Base-by-base conservation (phyloP, 2,888 invertebrate species). In the Notodonta ziczac region DNA sequence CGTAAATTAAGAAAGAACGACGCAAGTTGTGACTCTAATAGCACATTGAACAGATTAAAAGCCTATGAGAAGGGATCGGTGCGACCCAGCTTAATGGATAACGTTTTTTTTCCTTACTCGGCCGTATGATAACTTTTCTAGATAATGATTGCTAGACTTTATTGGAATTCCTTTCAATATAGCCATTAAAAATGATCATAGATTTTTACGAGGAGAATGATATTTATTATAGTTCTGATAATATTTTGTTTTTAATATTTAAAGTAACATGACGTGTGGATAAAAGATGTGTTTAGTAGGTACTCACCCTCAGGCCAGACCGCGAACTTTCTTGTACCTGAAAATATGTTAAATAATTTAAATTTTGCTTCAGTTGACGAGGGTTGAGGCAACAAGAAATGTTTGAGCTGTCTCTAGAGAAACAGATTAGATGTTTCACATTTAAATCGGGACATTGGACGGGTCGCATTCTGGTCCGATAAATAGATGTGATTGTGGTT, bases 11-110 rank as follows among this genome's bases (percentile, higher is more conserved):
- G 76, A 83, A 85, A 84, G 84, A 89, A 91, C 84, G 84, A 88
- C 83, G 83, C 74, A 90, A 91, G 84, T 91, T 91, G 85, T 84
- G 87, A 85, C 85, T 87, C 79, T 89, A 90, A 90, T 88, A 84
- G 83, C 85, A 85, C 87, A 90, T 89, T 83, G 86, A 86, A 83
- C 85, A 85, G 88, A 90, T 90, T 91, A 91, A 88, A 85, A 73
- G 86, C 79, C 80, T 80, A 74, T 81, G 76, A 73, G 81, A 85
- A 81, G 78, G 73, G 82, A 82, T 81, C 73, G 77, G 73, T 76
- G 76, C 81, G 78, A 83, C 82, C 79, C 56, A 60, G 60, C 60
- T 62, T 76, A 80, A 70, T 65, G 69, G 68, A 75, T 69, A 67
- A 62, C 65, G 57, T 66, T 73, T 70, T 75, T 73, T 68, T 24